Evolutionary conservation across 1,140 invertebrate genomes (phyloP).

Genomic region (Phymorhynchus buccinoides): DNA sequence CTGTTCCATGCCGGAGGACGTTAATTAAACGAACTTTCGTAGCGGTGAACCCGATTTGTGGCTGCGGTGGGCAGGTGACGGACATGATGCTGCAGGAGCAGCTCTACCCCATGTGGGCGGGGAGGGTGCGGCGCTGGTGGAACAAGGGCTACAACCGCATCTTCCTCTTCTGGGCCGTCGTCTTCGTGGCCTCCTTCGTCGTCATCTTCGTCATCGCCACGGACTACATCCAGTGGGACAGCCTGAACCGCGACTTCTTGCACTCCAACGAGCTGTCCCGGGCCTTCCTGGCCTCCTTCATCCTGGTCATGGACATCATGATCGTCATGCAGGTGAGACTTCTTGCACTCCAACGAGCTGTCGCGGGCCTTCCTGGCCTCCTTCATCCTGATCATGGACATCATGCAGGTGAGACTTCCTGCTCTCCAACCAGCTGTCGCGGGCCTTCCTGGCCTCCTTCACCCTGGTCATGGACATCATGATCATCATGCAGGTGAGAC

Average conservation of each 20-base stretch:
- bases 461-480: conserved; percentile 77
- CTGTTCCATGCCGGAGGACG: too few species aligned
- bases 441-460: too few species aligned
- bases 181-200: conserved; percentile 72
- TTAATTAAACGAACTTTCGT: too few species aligned
- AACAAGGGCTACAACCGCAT: conserved; percentile 73
- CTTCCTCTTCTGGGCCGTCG: conserved; percentile 76
- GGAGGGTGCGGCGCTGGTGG: conserved; percentile 73
- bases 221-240: conserved; percentile 77
- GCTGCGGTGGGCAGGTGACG: conserved; percentile 76
- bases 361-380: conserved; percentile 75
- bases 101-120: conserved; percentile 76
- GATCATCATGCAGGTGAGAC: conserved; percentile 76
- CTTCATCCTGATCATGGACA: conserved; percentile 77
- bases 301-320: conserved; percentile 77
- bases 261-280: conserved; percentile 77
- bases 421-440: too few species aligned
- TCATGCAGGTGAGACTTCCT: conserved; percentile 74
- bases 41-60: too few species aligned
- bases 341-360: neutral
- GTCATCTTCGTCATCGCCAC: conserved; percentile 77
- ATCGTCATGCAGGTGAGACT: conserved; percentile 76
- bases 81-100: conserved; percentile 79
- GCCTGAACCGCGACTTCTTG: conserved; percentile 76
- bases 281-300: conserved; percentile 77